These are phyloP conservation scores for Cyclina sinensis DNA, from an alignment of 1,140 invertebrate species.

Conservation along the genomic window DNA sequence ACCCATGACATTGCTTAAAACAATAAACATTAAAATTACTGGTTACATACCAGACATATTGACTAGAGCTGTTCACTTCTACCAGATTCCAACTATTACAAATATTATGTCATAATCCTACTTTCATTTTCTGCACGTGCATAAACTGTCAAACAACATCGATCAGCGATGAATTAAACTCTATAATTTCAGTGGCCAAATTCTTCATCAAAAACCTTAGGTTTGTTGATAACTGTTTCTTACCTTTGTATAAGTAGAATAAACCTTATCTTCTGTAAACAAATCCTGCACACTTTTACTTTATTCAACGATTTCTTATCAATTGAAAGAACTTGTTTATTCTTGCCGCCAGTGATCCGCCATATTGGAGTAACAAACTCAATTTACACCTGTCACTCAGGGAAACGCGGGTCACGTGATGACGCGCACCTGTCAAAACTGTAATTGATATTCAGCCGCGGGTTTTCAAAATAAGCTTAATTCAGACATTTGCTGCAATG, in stretches of 20 bases:
- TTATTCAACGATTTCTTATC: slow-evolving; percentile 47
- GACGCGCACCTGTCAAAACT: slow-evolving; percentile 66
- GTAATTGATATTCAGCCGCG: not conserved
- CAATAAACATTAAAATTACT: not conserved
- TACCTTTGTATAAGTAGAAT: slow-evolving; percentile 49
- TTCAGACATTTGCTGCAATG: too few species aligned
- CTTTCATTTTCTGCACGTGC: slow-evolving; percentile 69
- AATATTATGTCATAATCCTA: slow-evolving; percentile 49
- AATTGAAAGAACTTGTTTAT: slow-evolving; percentile 60
- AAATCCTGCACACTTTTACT: slow-evolving; percentile 62
- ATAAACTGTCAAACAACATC: slow-evolving; percentile 54
- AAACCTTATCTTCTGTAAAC: slow-evolving; percentile 64
- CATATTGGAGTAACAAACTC: slow-evolving; percentile 60
- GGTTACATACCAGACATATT: slow-evolving; percentile 24
- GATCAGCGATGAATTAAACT: not conserved
- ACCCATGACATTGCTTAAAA: not conserved
- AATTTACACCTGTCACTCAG: slow-evolving; percentile 56
- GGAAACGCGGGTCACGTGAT: slow-evolving; percentile 67
- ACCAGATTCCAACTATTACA: not conserved
- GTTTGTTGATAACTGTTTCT: slow-evolving; percentile 3
- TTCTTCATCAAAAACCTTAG: not conserved
- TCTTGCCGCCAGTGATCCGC: slow-evolving; percentile 60
- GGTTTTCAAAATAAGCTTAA: too few species aligned
- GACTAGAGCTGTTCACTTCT: not conserved
- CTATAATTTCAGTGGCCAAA: slow-evolving; percentile 35